Base-by-base conservation (phyloP, 2,888 invertebrate genomes). In the Plebejus anna region DNA sequence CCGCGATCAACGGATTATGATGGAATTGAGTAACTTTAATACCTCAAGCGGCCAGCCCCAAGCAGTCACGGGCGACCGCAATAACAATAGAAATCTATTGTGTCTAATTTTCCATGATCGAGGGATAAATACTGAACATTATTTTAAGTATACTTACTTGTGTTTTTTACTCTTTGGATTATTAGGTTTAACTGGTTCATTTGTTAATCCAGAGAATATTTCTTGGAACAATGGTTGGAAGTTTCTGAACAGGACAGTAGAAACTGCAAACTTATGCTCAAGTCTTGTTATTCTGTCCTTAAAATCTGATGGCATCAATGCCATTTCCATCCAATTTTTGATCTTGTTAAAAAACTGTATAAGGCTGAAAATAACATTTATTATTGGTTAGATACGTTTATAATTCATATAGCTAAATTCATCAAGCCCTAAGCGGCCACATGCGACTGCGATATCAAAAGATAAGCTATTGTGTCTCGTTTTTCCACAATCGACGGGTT, bases 271-370 rank as follows among this genome's bases (percentile, higher is more conserved):
- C 86, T 98, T 98, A 77, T 97, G 95, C 85, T 99, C 97, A 78
- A 99, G 90, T 79, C 96, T 95, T 79, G 97, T 96, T 77, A 99
- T 97, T 88, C 97, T 97, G 73, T 96, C 95, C 78, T 96, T 95
- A 86, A 98, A 98, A 77, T 97, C 97, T 82, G 96, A 96, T 0
- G 98, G 96, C 90, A 98, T 95, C 80, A 96, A 96, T 1, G 98
- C 97, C 98, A 99, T 98, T 84, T 98, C 98, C 79, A 97, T 96
- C 99, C 99, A 99, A 85, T 97, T 97, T 86, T 97, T 97, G 84
- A 98, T 98, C 94, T 99, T 99, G 80, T 96, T 96, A 86, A 99
- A 98, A 90, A 99, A 99, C 84, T 99, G 97, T 79, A 97, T 97
- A 79, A 99, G 94, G 86, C 98, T 98, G 92, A 11, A 79, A 78